phyloP scores from a whole-genome alignment of 2,888 invertebrate species.

The Malthinus flaveolus region DNA sequence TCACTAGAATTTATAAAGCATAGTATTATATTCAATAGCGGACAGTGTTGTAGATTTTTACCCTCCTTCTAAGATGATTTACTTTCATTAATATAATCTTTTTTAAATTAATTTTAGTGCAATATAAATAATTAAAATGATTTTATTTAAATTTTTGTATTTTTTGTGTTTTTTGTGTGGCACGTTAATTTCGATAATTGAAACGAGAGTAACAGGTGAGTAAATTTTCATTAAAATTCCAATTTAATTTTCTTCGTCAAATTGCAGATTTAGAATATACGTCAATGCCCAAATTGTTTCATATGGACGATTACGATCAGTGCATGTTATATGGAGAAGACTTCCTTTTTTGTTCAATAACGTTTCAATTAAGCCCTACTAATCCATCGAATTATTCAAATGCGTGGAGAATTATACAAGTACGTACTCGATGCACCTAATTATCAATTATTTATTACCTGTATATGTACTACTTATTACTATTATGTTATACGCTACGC shows the following conservation, averaged over 20 bases:
- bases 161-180: no score
- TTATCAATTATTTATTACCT: neutral
- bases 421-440: conserved; percentile 14
- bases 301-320: conserved; percentile 24
- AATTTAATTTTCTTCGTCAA: neutral
- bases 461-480: no score
- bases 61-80: no score
- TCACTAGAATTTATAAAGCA: no score
- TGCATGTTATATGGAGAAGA: conserved; percentile 17
- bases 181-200: neutral
- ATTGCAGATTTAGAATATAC: conserved; percentile 25
- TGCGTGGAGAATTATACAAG: conserved; percentile 25
- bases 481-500: no score
- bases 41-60: no score
- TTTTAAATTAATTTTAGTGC: no score
- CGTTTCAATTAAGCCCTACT: conserved; percentile 20
- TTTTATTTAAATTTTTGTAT: no score
- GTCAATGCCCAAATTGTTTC: conserved; percentile 24
- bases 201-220: conserved; percentile 1
- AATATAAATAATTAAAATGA: no score
- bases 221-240: neutral
- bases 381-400: conserved; percentile 13
- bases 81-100: no score
- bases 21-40: no score
- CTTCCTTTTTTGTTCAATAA: conserved; percentile 25